A percentile compares a stretch with the other conserved stretches of the same genome.
Conservation (phyloP, 1,140 invertebrate genomes). For the Mesaphorura yosii region DNA sequence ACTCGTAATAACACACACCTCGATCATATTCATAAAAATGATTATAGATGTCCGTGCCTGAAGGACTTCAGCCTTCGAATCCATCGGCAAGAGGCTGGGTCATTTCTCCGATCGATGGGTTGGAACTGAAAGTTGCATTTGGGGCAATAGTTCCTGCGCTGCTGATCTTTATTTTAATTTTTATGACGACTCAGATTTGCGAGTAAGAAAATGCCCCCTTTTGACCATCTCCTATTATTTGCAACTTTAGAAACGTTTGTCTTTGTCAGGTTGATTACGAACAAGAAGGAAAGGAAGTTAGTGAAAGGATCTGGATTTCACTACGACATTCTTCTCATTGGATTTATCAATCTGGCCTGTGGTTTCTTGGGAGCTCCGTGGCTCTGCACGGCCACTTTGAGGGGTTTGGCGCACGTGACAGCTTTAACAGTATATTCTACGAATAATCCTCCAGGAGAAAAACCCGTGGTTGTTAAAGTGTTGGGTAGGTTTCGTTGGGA, state of each 20-base stretch:
- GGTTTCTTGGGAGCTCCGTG: conserved; percentile 41
- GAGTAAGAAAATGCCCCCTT: conserved; percentile 11
- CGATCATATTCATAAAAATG: too few species aligned
- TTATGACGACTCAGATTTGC: conserved; percentile 22
- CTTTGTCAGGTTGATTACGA: conserved; percentile 20
- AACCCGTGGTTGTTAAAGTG: conserved; percentile 27
- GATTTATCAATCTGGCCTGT: conserved; percentile 36
- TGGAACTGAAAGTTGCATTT: conserved; percentile 29
- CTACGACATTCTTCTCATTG: conserved; percentile 38
- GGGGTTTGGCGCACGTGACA: conserved; percentile 26
- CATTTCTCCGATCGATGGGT: conserved; percentile 32
- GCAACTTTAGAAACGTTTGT: neutral
- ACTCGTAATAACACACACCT: too few species aligned
- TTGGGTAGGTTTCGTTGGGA: conserved; percentile 11
- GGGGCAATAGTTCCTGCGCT: conserved; percentile 34
- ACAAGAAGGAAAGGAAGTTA: conserved; percentile 26
- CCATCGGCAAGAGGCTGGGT: conserved; percentile 35
- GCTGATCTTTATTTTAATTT: conserved; percentile 36
- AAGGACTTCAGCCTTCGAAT: conserved; percentile 33
- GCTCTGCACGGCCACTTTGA: conserved; percentile 42
- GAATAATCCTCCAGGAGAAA: conserved; percentile 30
- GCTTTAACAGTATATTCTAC: conserved; percentile 29
- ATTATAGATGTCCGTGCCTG: conserved; percentile 28
- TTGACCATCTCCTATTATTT: neutral
- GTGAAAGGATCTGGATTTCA: conserved; percentile 41